Evolutionary conservation across 2,113 vertebrate genomes (phyloP), one percentile per base, ranked within the genome.

Genomic region (Penelope pileata): DNA sequence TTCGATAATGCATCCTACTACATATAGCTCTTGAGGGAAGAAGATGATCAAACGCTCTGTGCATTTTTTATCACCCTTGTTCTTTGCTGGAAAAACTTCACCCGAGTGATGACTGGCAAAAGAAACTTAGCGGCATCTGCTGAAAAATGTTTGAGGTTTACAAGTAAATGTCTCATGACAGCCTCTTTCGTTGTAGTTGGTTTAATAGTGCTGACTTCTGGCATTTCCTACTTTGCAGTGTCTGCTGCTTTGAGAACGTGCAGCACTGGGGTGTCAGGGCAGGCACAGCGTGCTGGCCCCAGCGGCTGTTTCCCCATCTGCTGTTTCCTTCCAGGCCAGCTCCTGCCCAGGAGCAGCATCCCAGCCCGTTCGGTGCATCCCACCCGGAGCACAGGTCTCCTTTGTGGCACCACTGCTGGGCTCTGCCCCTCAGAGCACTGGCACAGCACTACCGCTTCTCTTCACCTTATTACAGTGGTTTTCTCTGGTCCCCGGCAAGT

Each of bases 81-180:
- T 80, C 74, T 62, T 89, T 80, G 36, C 73, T 63, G 50, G 43
- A 86, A 74, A 83, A 76, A 58, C 32, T 53, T 91, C 26, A 77
- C 26, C 3, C 21, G 42, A 88, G 85, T 50, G 76, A 63, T 40
- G 72, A 85, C 34, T 63, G 63, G 42, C 21, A 19, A 36, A 88
- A 83, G 34, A 87, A 88, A 85, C 63, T 19, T 15, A 76, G 67
- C 59, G 47, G 43, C 32, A 83, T 66, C 82, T 67, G 50, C 75
- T 93, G 43, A 92, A 83, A 84, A 78, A 24, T 10, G 42, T 27
- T 77, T 91, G 79, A 95, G 68, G 56, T 59, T 91, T 95, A 50
- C 40, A 83, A 75, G 73, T 81, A 74, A 87, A 69, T 90, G 84
- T 91, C 36, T 94, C 63, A 62, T 21, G 62, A 72, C 68, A 34